These are phyloP conservation scores for Menidia menidia DNA, from an alignment of 2,797 vertebrate genomes.

Conservation along the genomic window DNA sequence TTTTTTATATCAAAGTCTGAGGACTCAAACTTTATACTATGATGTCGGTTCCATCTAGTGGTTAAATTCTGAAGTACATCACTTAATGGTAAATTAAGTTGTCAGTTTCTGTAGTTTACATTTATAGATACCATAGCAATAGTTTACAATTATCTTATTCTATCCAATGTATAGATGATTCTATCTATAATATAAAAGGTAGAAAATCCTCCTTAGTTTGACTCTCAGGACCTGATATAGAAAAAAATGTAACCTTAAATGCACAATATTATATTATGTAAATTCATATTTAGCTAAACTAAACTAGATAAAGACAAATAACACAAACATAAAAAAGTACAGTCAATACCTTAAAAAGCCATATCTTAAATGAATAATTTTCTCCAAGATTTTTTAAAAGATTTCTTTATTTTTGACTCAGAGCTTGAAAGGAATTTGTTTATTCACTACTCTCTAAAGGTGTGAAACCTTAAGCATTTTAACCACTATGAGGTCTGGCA, in stretches of 20 bases:
- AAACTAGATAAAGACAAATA: no score
- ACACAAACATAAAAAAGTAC: no score
- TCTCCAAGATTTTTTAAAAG: background rate
- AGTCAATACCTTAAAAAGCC: background rate
- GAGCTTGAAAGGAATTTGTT: no score
- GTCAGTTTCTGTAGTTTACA: background rate
- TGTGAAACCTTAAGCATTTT: no score
- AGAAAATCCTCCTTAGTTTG: background rate
- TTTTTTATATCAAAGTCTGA: background rate
- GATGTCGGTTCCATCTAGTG: slow-evolving; percentile 41
- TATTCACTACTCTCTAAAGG: no score
- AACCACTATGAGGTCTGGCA: no score
- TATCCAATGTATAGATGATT: no score
- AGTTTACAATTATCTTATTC: background rate
- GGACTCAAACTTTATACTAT: background rate
- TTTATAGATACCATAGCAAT: no score
- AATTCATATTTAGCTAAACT: background rate
- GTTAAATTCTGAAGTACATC: slow-evolving; percentile 9
- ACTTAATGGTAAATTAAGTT: background rate
- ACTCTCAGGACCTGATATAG: background rate
- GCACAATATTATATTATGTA: background rate
- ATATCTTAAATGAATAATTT: background rate
- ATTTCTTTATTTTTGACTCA: no score
- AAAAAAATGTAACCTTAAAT: background rate
- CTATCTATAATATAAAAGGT: background rate